Percentiles rank a stretch among this genome's conserved stretches.
These are phyloP conservation scores for Gallirallus australis DNA, from an alignment of 2,797 vertebrate species.

Conservation along the genomic window DNA sequence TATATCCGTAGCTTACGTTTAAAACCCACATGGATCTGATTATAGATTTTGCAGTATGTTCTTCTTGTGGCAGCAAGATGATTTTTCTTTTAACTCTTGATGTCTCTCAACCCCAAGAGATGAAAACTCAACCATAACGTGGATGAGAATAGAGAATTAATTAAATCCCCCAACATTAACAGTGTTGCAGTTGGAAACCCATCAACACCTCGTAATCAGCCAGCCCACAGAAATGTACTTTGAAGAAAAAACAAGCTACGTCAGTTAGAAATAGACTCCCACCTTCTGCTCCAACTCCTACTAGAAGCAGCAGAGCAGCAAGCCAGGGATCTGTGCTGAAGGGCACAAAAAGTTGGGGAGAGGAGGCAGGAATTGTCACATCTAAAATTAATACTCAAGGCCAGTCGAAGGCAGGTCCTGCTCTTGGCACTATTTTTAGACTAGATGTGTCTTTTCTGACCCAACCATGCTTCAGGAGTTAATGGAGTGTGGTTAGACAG, in stretches of 20 bases:
- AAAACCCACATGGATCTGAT: conserved; percentile 68
- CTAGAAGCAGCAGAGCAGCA: background rate
- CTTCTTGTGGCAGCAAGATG: conserved; percentile 26
- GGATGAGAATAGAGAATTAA: conserved; percentile 21
- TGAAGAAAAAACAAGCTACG: conserved; percentile 36
- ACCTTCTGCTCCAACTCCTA: conserved; percentile 56
- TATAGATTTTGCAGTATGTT: conserved; percentile 61
- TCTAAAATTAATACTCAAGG: conserved; percentile 58
- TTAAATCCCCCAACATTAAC: conserved; percentile 31
- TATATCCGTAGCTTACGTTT: conserved; percentile 55
- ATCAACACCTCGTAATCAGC: conserved; percentile 67
- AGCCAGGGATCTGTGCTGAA: conserved; percentile 28
- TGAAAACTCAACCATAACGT: background rate
- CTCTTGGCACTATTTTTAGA: conserved; percentile 30
- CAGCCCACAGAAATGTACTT: conserved; percentile 57
- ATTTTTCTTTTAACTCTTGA: conserved; percentile 65
- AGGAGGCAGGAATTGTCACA: conserved; percentile 20
- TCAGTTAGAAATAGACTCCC: conserved; percentile 69
- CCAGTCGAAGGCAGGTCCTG: conserved; percentile 9
- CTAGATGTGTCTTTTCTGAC: background rate
- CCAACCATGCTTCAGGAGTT: background rate
- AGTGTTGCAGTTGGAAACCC: conserved; percentile 62
- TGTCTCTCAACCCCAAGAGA: conserved; percentile 2
- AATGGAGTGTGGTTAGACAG: background rate
- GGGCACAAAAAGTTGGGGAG: background rate